Evolutionary conservation across 2,113 vertebrate genomes (phyloP), one percentile per base, ranked within the genome.

Genomic region (Myotis brandtii): DNA sequence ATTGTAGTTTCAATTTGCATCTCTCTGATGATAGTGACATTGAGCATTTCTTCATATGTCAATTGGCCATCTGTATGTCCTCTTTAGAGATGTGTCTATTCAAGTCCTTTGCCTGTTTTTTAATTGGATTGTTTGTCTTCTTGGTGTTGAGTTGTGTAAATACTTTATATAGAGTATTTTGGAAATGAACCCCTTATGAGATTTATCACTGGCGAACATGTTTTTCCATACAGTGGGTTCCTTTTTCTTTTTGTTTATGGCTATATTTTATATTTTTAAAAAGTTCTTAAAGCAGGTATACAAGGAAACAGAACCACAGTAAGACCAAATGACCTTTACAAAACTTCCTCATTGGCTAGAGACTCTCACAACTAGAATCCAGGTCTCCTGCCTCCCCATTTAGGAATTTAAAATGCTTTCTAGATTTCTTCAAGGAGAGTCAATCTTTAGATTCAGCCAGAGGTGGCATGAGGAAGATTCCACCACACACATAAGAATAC

Each of bases 351-450:
- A 88, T 75, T 85, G 46, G 48, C 16, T 54, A 85, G 80, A 90
- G 34, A 50, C 23, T 64, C 30, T 86, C 13, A 59, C 1, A 89
- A 20, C 2, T 37, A 48, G 20, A 89, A 79, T 86, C 6, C 5
- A 77, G 62, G 62, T 77, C 32, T 87, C 23, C 14, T 86, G 17
- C 3, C 16, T 86, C 13, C 13, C 16, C 73, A 18, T 72, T 80
- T 79, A 89, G 88, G 23, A 86, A 62, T 79, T 91, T 70, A 82
- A 96, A 94, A 32, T 94, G 16, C 23, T 85, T 92, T 82, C 50
- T 85, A 43, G 48, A 37, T 62, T 67, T 79, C 79, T 94, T 69
- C 32, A 86, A 93, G 80, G 46, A 84, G 43, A 81, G 40, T 91
- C 43, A 50, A 9, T 91, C 86, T 92, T 92, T 96, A 56, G 94